A percentile compares a stretch with the other conserved stretches of the same genome.
These are phyloP conservation scores for Homalodisca vitripennis DNA, from an alignment of 1,140 invertebrate genomes.

Conservation along the genomic window DNA sequence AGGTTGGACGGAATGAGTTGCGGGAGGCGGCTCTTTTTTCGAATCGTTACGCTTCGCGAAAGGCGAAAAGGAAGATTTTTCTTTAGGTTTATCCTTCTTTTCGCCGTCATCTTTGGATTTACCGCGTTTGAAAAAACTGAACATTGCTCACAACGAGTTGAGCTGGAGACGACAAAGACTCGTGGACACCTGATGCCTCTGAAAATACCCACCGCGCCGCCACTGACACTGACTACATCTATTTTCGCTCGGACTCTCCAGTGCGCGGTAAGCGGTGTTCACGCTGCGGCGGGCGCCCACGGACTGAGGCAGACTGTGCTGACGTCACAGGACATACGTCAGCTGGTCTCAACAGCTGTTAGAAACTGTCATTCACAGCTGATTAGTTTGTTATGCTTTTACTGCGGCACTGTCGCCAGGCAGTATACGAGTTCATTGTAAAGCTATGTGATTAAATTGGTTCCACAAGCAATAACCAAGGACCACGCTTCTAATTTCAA, in stretches of 20 bases:
- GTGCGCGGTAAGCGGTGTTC: not conserved
- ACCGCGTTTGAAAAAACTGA: constrained; percentile 30
- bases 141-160: constrained; percentile 10
- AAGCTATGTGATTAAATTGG: no score
- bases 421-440: no score
- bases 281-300: not conserved
- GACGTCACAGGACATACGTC: no score
- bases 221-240: constrained; percentile 8
- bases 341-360: no score
- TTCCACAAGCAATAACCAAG: no score
- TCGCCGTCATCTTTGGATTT: constrained; percentile 31
- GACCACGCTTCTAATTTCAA: no score
- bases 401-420: no score
- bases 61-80: constrained; percentile 13
- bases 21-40: not conserved
- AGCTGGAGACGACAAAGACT: not conserved
- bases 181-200: constrained; percentile 4
- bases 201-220: not conserved
- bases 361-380: no score
- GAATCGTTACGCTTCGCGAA: constrained; percentile 5
- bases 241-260: not conserved
- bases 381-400: no score
- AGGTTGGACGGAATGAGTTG: not conserved
- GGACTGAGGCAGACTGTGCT: constrained; percentile 14
- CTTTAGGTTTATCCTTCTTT: constrained; percentile 26